These are phyloP conservation scores for Taurulus bubalis DNA, from an alignment of 2,113 vertebrate species.

Conservation along the genomic window DNA sequence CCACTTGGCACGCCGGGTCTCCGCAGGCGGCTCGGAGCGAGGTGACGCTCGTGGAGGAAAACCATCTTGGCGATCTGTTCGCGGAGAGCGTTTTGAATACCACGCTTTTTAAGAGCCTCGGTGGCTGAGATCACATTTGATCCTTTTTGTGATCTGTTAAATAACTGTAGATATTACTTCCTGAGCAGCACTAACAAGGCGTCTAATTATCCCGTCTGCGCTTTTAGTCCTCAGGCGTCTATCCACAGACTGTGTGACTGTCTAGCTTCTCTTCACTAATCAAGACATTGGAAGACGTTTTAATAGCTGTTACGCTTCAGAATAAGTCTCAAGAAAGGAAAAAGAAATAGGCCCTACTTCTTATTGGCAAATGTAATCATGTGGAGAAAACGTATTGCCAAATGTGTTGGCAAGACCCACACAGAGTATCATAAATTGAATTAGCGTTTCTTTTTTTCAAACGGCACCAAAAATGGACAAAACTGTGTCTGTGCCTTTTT, in stretches of 20 bases:
- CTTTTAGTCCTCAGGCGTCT: conserved; percentile 41
- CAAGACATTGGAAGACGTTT: conserved; percentile 59
- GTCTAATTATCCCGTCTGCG: conserved; percentile 55
- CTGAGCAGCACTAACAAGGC: conserved; percentile 35
- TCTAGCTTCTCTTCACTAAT: conserved; percentile 50
- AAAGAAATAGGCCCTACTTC: conserved; percentile 49
- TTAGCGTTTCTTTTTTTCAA: conserved; percentile 75
- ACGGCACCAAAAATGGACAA: conserved; percentile 83
- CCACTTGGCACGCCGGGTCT: conserved; percentile 43
- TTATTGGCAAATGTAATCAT: conserved; percentile 71
- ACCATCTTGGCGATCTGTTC: conserved; percentile 29
- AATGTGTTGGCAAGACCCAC: conserved; percentile 70
- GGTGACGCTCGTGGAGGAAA: conserved; percentile 35
- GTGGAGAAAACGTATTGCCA: conserved; percentile 71
- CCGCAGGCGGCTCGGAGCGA: conserved; percentile 49
- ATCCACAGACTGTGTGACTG: conserved; percentile 37
- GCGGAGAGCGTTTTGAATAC: conserved; percentile 24
- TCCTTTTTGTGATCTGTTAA: conserved; percentile 13
- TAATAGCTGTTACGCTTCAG: conserved; percentile 58
- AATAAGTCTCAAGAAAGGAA: conserved; percentile 58
- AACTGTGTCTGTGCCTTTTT: conserved; percentile 58
- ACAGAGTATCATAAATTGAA: conserved; percentile 75
- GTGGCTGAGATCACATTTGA: conserved; percentile 30
- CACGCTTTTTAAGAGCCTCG: conserved; percentile 4
- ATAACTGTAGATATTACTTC: neutral